These are phyloP conservation scores for Danio jaintianensis DNA, from an alignment of 2,797 vertebrate genomes.

Conservation along the genomic window DNA sequence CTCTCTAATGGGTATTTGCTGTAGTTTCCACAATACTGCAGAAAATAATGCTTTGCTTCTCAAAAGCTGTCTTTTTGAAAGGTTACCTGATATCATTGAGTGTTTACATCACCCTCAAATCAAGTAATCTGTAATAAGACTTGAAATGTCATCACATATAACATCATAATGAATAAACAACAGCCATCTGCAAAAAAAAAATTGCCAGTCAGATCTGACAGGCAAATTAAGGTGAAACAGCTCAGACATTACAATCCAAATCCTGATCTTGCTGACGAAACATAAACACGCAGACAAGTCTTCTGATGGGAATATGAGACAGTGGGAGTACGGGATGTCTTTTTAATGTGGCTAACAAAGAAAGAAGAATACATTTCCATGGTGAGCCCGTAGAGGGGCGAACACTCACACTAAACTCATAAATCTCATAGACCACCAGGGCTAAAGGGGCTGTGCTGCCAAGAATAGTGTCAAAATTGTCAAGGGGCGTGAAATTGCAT, in stretches of 20 bases:
- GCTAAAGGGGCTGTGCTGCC: conserved; percentile 26
- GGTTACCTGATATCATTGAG: neutral
- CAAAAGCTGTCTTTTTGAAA: neutral
- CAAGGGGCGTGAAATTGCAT: conserved; percentile 25
- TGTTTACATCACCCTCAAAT: neutral
- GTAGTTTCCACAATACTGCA: neutral
- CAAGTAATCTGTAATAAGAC: neutral
- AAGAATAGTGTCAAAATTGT: conserved; percentile 47
- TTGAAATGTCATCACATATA: conserved; percentile 18
- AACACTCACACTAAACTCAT: conserved; percentile 53
- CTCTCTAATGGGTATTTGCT: neutral
- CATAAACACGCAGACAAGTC: conserved; percentile 14
- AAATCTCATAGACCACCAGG: conserved; percentile 53
- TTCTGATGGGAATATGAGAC: neutral
- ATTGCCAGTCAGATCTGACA: neutral
- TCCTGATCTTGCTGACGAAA: conserved; percentile 23
- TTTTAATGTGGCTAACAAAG: conserved; percentile 47
- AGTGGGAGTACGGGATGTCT: conserved; percentile 17
- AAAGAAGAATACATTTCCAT: conserved; percentile 51
- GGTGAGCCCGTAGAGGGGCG: conserved; percentile 28
- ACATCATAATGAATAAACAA: conserved; percentile 21
- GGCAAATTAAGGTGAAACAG: neutral
- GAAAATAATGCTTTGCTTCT: neutral
- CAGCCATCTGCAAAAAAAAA: neutral
- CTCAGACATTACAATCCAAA: conserved; percentile 4